Evolutionary conservation across 1,140 invertebrate genomes (phyloP), one percentile per base, ranked within the genome.

Genomic region (Adelges cooleyi): DNA sequence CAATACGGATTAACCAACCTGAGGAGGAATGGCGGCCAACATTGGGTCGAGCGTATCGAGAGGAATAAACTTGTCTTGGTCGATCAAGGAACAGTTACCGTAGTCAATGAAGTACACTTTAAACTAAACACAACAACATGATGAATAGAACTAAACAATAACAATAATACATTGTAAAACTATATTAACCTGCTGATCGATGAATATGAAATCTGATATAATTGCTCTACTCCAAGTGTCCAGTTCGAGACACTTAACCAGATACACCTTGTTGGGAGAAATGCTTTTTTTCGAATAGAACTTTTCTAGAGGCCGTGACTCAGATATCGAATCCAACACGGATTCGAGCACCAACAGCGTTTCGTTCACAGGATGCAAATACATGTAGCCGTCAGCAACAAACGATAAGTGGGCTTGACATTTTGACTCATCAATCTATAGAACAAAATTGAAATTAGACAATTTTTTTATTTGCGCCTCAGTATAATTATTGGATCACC

Each of bases 91-190:
- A 62, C 29, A 62, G 17, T 62, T 48, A 33, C 56, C 56, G 22
- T 62, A 62, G 8, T 62, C 56, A 22, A 62, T 62, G 13, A 48
- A 62, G 17, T 48, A 48, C 15, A 62, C 56, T 15, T 62, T 62
- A 13, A 62, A 62, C 56, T 62, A 46, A 9, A 48, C 13, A 20
- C 20, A 48, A 0, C 42, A 2, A 59, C 4, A 27, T 15, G 27
- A 46, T 42, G 25, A 27, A 59, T 15, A 20, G 27, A 29, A 9
- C 17, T 11, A 27, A 23, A 50, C 27, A 59, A 44, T 13, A 27
- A 13, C 9, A 59, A 59, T 42, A 6, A 27, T 33, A 20, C 40
- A 44, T 33, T 33, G 5, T 11, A 6, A 6, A 33, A 44, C n/a
- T 3, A 44, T 17, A 44, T 22, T 42, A 0, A 62, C 56, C 9